Evolutionary conservation across 1,140 invertebrate species (phyloP).

Genomic region (Maconellicoccus hirsutus): DNA sequence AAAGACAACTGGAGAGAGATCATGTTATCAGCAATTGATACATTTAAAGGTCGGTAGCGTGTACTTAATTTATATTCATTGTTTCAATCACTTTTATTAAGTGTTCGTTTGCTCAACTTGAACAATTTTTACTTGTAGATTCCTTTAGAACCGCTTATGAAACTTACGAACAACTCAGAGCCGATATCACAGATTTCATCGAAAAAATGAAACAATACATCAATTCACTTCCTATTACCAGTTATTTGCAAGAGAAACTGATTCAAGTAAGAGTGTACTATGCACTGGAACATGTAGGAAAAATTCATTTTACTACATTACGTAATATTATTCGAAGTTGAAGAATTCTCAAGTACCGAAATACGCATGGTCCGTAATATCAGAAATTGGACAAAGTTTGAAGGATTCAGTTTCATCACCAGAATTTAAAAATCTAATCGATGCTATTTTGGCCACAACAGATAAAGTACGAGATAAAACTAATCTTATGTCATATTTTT

Average conservation of each 20-base stretch:
- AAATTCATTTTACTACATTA: too few relatives aligned
- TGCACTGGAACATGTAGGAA: too few relatives aligned
- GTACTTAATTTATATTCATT: too few relatives aligned
- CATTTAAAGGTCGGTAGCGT: slow-evolving; percentile 6
- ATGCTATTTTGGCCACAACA: background rate
- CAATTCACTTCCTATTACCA: background rate
- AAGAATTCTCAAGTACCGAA: slow-evolving; percentile 25
- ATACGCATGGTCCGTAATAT: slow-evolving; percentile 19
- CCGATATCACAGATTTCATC: background rate
- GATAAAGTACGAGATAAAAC: background rate
- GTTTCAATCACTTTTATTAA: too few relatives aligned
- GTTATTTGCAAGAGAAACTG: background rate
- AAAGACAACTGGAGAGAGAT: slow-evolving; percentile 7
- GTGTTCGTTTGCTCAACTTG: too few relatives aligned
- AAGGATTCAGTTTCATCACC: slow-evolving; percentile 24
- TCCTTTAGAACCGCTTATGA: background rate
- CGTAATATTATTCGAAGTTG: background rate
- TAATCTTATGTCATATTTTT: background rate
- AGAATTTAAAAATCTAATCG: slow-evolving; percentile 23
- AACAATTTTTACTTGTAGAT: too few relatives aligned
- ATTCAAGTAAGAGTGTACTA: background rate
- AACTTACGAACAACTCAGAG: background rate
- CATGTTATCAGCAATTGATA: background rate
- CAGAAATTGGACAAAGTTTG: slow-evolving; percentile 18
- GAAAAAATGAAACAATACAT: background rate